Base-by-base conservation (phyloP, 2,888 invertebrate genomes). In the Oxyteleia sp. region DNA sequence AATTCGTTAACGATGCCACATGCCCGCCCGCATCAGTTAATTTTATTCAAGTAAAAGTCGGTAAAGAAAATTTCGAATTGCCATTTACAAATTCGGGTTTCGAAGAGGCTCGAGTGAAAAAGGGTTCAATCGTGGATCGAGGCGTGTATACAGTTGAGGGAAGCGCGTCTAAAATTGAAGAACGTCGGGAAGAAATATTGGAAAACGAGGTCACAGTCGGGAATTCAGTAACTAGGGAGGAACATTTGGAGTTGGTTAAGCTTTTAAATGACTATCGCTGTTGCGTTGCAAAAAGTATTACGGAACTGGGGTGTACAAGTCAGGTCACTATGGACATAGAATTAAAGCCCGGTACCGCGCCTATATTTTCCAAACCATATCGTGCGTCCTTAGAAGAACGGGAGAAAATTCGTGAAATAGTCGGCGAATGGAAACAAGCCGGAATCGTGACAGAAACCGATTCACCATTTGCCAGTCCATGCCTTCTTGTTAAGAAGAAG, bases 371-470 rank as follows among this genome's bases (percentile, higher is more conserved):
- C 11, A 61, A 72, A 13, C 72, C 61, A 0, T 72, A 61, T 29
- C 72, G 61, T 0, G 71, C 13, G 1, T 45, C 11, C 16, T 23
- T 45, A 11, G 8, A 4, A 0, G 69, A 69, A 20, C 26, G 57
- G 0, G 1, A 57, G 32, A 47, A 13, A 4, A 69, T 45, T 8
- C 51, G 51, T 0, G 26, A 35, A 0, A 41, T 53, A 11, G 68
- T 61, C 4, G 38, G 20, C 1, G 61, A 61, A 10, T 61, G 61
- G 64, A 64, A 47, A 23, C 11, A n/a, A 8, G 35, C 49, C 0
- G 86, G 87, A 38, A 63, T 88, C 2, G 87, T 84, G 4, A 83
- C 57, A 1, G 86, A 88, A n/a, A 88, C 86, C 7, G 61, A 13
- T 32, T 88, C 86, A 7, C 53, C 84, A 0, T 86, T 87, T 59